Evolutionary conservation across 2,113 vertebrate species (phyloP).

Genomic region (Pelusios castaneus): DNA sequence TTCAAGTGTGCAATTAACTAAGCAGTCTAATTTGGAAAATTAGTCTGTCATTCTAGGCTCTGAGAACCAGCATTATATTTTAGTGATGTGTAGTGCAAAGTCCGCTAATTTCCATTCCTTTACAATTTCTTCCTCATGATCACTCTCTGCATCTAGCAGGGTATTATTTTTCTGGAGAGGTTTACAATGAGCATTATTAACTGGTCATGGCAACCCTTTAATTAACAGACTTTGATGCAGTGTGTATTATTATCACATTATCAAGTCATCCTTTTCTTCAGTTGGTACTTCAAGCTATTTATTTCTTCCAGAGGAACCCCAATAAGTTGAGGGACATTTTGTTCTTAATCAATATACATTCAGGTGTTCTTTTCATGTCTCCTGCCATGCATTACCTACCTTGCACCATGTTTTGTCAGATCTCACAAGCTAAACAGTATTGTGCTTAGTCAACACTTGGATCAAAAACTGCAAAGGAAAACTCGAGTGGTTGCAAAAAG

Average conservation of each 20-base stretch:
- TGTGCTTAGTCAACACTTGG: neutral
- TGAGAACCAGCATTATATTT: constrained; percentile 61
- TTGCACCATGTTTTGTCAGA: neutral
- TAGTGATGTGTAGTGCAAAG: constrained; percentile 50
- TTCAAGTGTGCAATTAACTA: constrained; percentile 53
- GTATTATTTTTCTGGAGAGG: constrained; percentile 72
- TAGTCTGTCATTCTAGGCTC: constrained; percentile 26
- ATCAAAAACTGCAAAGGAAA: neutral
- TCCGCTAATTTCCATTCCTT: constrained; percentile 69
- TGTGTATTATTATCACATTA: constrained; percentile 69
- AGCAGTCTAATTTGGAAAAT: constrained; percentile 60
- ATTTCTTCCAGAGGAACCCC: constrained; percentile 46
- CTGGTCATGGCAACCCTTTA: constrained; percentile 73
- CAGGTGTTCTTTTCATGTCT: neutral
- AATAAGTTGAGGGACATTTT: neutral
- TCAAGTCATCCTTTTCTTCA: constrained; percentile 55
- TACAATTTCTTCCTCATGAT: constrained; percentile 56
- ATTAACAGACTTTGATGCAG: constrained; percentile 68
- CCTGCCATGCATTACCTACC: neutral
- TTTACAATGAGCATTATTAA: constrained; percentile 63
- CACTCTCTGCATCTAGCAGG: constrained; percentile 66
- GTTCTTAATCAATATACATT: constrained; percentile 1
- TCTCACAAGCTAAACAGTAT: neutral
- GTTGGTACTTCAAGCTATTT: constrained; percentile 46
- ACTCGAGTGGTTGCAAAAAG: neutral